Evolutionary conservation across 2,888 invertebrate genomes (phyloP).

Genomic region (Nesidiocoris tenuis): DNA sequence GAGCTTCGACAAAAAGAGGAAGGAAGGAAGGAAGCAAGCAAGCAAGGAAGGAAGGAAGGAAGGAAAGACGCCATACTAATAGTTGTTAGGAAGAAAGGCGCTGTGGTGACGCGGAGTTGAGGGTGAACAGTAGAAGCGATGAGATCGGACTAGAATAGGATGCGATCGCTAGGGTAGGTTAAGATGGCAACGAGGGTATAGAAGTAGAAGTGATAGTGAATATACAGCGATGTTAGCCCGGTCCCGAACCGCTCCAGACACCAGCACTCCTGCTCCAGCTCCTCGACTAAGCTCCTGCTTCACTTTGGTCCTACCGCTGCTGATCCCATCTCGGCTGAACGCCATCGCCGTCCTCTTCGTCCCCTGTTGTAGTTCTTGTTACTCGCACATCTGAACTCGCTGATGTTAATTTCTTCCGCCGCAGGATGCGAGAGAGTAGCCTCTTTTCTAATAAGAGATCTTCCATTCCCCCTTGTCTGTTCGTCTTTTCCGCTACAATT

Average conservation of each 20-base stretch:
- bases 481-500: too few relatives aligned
- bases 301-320: not conserved
- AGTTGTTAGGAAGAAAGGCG: not conserved
- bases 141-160: not conserved
- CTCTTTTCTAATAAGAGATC: not conserved
- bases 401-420: not conserved
- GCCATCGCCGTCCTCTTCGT: not conserved
- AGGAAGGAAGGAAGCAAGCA: not conserved
- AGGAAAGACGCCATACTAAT: not conserved
- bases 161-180: not conserved
- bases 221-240: not conserved
- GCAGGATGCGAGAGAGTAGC: not conserved
- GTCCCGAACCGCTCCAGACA: not conserved
- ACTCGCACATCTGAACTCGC: not conserved
- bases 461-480: too few relatives aligned
- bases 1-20: not conserved
- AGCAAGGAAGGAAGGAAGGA: not conserved
- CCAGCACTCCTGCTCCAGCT: not conserved
- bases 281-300: not conserved
- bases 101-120: not conserved
- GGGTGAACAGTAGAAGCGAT: not conserved
- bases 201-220: not conserved
- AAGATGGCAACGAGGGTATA: not conserved
- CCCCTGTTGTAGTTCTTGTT: not conserved
- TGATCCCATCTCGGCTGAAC: not conserved